Base-by-base conservation (phyloP, 2,113 vertebrate genomes). In the Triplophysa dalaica region DNA sequence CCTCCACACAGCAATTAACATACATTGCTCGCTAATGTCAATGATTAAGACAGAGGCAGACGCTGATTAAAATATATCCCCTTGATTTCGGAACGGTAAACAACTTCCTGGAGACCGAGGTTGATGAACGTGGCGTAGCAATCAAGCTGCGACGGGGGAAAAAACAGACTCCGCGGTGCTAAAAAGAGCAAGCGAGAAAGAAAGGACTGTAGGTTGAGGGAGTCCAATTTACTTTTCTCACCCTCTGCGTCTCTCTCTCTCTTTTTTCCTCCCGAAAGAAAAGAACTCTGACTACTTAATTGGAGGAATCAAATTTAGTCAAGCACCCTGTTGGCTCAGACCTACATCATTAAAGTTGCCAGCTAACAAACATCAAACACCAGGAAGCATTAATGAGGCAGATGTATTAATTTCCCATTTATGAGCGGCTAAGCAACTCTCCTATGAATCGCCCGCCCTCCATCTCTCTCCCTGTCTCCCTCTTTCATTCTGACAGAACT, bases 391-490 rank as follows among this genome's bases (percentile, higher is more conserved):
- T 94, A 96, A 95, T 95, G 94, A 95, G 95, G 95, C 95, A 95
- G 94, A 95, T 95, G 94, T 94, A 94, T 94, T 95, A 94, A 96
- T 97, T 96, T 96, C 94, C 94, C 92, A 94, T 95, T 95, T 96
- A 95, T 95, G 92, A 95, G 92, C 91, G 92, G 92, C 93, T 89
- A 93, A 91, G 90, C 93, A 94, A 95, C 94, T 93, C 91, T 86
- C 92, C 88, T 90, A 91, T 77, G 85, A 81, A 78, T 80, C 90
- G 80, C 86, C 72, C 91, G 87, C 83, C 85, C 86, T 80, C 60
- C 80, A 82, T 81, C 83, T 83, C 86, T 86, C 75, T 69, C 82
- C 77, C 21, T 83, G 85, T 83, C 89, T 87, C 90, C 87, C 91
- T 91, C 89, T 89, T 89, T 87, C 89, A 92, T 88, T 93, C 94